Base-by-base conservation (phyloP, 2,888 invertebrate species). In the Philaethria dido region DNA sequence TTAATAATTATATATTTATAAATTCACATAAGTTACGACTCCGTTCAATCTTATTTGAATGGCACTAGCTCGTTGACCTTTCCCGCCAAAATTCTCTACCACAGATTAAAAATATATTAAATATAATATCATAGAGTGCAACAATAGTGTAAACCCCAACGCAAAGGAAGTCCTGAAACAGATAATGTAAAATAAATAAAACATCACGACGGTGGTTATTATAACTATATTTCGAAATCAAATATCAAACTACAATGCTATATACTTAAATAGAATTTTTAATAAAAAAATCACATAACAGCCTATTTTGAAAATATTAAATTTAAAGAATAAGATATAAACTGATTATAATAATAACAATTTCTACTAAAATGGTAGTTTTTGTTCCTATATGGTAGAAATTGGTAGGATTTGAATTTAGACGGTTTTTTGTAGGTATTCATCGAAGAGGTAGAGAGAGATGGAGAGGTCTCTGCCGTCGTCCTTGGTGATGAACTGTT, bases 371-470 rank as follows among this genome's bases (percentile, higher is more conserved):
- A 44, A 55, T 36, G 52, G 67, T 65, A 61, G 54, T 16, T 39
- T 59, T 36, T 48, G 13, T 44, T 25, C 20, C 0, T 18, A 33
- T 8, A 57, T 20, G 47, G 48, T 68, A 39, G n/a, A 33, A 44
- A 42, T 48, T 39, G 18, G 62, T 48, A 50, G 45, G 16, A 29
- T 52, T 59, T 45, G 20, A 0, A 39, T 74, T 88, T 88, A 90
- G 52, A 77, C 79, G 39, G 78, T 78, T 72, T 93, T 92, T 78
- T 90, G 86, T 22, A 93, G 81, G 68, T 93, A 95, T 80, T 97
- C 96, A 87, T 97, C 97, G 81, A 97, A 97, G 74, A 97, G 81
- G 80, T 94, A 97, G 68, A 96, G 80, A 11, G 95, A 91, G 64
- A 97, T 86, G 0, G 96, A 94, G 62, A 94, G 88, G 75, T 96